Base-by-base conservation (phyloP, 2,797 vertebrate genomes). In the Sparidentex hasta region DNA sequence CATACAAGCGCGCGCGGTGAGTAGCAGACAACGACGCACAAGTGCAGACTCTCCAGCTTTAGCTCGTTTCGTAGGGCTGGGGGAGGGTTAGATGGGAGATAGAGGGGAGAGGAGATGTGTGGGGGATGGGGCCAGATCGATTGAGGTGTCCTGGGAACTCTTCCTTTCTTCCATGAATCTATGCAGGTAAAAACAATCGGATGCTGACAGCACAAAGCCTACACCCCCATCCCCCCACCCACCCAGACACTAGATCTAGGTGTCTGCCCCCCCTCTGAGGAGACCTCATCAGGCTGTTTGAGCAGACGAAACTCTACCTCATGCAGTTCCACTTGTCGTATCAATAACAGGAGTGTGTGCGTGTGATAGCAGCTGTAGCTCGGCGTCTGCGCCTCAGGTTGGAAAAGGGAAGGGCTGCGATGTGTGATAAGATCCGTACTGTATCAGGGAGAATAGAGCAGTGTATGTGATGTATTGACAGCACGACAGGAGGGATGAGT, bases 81-180 rank as follows among this genome's bases (percentile, higher is more conserved):
- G 76, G 82, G 86, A 80, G 70, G 83, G 88, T 76, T 13, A 64
- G 48, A 83, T 48, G n/a, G 78, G 82, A 23, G 65, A 72, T n/a
- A 71, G 76, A 47, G 56, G 38, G 38, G 54, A 6, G 58, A 65
- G 38, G 63, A 66, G 56, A 73, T 51, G 56, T 50, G 29, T 2
- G 25, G 67, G 73, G 86, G 81, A 67, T 61, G 74, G 82, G 65
- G 6, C 11, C 41, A 56, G 82, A 91, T 94, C 88, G 23, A 92
- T 92, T 57, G 66, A 63, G 50, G 85, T 76, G 81, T 87, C 83
- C 85, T 74, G 85, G 85, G 87, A 91, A 81, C 27, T 29, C 13
- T 82, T 89, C 76, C 68, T 80, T 72, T 83, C 69, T 83, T 81
- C 71, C 27, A 74, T 83, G 74, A 88, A 86, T 92, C 82, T 88